Percentiles rank a stretch among this genome's conserved stretches.
These are phyloP conservation scores for Digitonthophagus gazella DNA, from an alignment of 2,888 invertebrate species.

Conservation along the genomic window DNA sequence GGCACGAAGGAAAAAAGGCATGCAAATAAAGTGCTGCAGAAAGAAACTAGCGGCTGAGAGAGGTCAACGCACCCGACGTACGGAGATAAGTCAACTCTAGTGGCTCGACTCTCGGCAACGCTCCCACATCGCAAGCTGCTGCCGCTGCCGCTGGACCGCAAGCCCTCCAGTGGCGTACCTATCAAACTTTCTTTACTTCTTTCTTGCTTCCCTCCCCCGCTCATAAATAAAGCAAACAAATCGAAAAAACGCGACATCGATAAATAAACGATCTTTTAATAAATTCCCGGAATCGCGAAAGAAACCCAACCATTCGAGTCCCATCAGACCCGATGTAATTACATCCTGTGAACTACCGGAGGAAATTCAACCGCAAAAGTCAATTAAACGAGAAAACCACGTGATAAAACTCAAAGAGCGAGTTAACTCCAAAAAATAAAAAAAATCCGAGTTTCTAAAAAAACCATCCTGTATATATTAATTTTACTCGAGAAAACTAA, in stretches of 20 bases:
- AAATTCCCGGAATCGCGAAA: background rate
- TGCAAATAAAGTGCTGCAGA: conserved; percentile 54
- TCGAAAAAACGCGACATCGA: too few relatives aligned
- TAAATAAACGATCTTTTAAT: too few relatives aligned
- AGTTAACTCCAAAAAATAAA: background rate
- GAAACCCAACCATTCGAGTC: background rate
- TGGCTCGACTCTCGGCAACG: background rate
- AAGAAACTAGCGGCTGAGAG: conserved; percentile 46
- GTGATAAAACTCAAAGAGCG: background rate
- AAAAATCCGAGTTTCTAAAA: background rate
- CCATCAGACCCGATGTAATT: background rate
- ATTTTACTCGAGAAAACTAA: too few relatives aligned
- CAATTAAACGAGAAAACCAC: background rate
- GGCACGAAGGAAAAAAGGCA: conserved; percentile 50
- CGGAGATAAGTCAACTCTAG: background rate
- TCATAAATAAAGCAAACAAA: too few relatives aligned
- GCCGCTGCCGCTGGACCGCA: background rate
- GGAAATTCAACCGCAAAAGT: background rate
- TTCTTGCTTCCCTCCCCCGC: too few relatives aligned
- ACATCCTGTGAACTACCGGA: background rate
- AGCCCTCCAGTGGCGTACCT: background rate
- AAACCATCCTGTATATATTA: background rate
- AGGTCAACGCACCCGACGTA: conserved; percentile 48
- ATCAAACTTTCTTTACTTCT: too few relatives aligned
- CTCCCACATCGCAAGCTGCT: background rate